Conservation (phyloP, 2,888 invertebrate species). For the Iphiclides podalirius region DNA sequence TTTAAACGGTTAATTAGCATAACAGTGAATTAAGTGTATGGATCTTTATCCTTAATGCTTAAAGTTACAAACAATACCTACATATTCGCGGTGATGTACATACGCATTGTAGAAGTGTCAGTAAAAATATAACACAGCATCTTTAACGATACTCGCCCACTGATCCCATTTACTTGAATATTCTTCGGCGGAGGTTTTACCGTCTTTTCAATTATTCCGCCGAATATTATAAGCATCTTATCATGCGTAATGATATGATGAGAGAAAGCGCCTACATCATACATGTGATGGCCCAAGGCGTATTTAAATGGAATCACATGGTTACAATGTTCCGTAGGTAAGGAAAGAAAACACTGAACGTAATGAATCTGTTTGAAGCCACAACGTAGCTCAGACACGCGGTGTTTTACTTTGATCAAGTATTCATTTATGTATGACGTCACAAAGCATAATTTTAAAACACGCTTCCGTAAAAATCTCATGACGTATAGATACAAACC, state of each 20-base stretch:
- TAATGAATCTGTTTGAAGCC: not conserved
- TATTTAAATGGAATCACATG: not conserved
- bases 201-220: too few relatives aligned
- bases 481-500: not conserved
- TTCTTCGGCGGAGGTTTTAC: too few relatives aligned
- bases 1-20: too few relatives aligned
- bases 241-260: not conserved
- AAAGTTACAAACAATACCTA: too few relatives aligned
- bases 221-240: too few relatives aligned
- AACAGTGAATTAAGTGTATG: too few relatives aligned
- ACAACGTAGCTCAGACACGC: not conserved
- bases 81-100: too few relatives aligned
- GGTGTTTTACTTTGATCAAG: not conserved
- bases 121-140: too few relatives aligned
- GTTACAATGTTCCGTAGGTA: not conserved
- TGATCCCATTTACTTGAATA: too few relatives aligned
- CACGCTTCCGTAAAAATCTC: not conserved
- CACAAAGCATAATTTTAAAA: not conserved
- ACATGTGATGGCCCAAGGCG: not conserved
- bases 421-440: conserved; percentile 1
- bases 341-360: not conserved
- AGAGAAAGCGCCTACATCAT: not conserved
- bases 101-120: too few relatives aligned
- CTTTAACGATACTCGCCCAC: too few relatives aligned
- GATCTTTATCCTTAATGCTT: too few relatives aligned